Base-by-base conservation (phyloP, 2,113 vertebrate species). In the Oenanthe melanoleuca region DNA sequence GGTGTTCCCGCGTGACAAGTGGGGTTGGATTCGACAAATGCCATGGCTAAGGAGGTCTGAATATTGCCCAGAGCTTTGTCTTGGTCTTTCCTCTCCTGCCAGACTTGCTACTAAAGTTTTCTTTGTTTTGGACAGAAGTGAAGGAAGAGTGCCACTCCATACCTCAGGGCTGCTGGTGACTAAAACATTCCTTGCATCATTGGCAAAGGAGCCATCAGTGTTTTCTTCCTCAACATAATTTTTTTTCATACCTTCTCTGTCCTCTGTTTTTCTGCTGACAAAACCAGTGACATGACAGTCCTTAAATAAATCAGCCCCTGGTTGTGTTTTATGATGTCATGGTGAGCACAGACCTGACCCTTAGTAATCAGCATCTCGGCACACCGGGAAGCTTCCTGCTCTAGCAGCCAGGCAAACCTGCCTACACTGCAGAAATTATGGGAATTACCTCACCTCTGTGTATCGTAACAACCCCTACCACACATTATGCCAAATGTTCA, bases 361-460 rank as follows among this genome's bases (percentile, higher is more conserved):
- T 93, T 10, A 15, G 50, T 96, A 96, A 97, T 96, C 97, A 95
- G 90, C 96, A 96, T 95, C 94, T 88, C 84, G 1, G 91, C 93
- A 93, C 95, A 89, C 94, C 4, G 1, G 91, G 95, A 93, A 86
- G 77, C 96, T 97, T 97, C 95, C 96, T 97, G 95, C 93, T 95
- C 86, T 3, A 67, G 89, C 95, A 91, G 92, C 92, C 84, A 81
- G 72, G 91, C 86, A 88, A 97, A 97, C 85, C 90, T 95, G 97
- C 95, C 93, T 96, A 96, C 88, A 17, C 88, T 91, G 95, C 96
- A 97, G 94, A 96, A 97, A 93, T 80, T 22, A 95, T 92, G 82
- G 92, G 97, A 97, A 97, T 97, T 97, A 97, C 96, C 94, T 97
- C 97, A 97, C 97, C 95, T 97, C 96, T 96, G 94, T 96, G 95